phyloP scores from a whole-genome alignment of 2,888 invertebrate genomes.

The Hypercompe scribonia region DNA sequence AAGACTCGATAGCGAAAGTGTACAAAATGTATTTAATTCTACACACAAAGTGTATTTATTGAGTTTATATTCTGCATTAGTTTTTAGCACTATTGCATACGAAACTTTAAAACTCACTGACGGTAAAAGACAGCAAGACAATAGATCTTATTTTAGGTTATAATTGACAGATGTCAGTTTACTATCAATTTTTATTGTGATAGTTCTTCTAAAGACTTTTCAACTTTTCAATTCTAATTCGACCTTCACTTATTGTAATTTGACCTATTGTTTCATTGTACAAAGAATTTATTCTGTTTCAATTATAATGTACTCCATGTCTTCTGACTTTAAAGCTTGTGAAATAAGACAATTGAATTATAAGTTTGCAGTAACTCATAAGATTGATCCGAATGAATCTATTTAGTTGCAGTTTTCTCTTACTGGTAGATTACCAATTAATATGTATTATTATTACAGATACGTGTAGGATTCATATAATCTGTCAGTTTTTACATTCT shows the following conservation, averaged over 20 bases:
- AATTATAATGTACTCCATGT: not conserved
- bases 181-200: not conserved
- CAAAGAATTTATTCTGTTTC: not conserved
- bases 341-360: slow-evolving; percentile 18
- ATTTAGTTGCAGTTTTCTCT: slow-evolving; percentile 19
- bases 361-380: slow-evolving; percentile 13
- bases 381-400: slow-evolving; percentile 2
- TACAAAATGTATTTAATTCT: too few species aligned
- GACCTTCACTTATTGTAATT: slow-evolving; percentile 6
- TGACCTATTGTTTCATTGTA: slow-evolving; percentile 3
- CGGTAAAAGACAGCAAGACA: not conserved
- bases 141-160: not conserved
- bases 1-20: too few species aligned
- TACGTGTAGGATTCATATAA: slow-evolving; percentile 39
- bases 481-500: slow-evolving; percentile 40
- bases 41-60: too few species aligned
- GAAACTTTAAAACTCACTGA: not conserved
- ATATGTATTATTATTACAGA: too few species aligned
- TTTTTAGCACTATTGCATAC: not conserved
- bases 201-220: not conserved
- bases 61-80: too few species aligned
- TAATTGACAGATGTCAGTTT: not conserved
- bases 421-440: slow-evolving; percentile 12
- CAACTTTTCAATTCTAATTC: not conserved
- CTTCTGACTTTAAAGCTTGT: not conserved